Conservation (phyloP, 2,888 invertebrate genomes). For the Heteromyza rotundicornis region DNA sequence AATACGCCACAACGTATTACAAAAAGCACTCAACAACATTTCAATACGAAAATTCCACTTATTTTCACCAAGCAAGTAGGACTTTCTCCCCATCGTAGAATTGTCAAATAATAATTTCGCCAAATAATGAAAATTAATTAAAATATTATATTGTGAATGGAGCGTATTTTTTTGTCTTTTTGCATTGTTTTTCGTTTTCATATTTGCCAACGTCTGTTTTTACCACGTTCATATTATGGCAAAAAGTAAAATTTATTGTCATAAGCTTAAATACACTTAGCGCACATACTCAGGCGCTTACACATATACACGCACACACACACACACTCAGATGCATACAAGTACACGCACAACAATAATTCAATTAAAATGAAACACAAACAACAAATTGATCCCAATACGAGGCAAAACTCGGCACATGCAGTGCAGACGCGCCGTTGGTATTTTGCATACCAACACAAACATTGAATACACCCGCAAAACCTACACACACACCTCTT, state of each 20-base stretch:
- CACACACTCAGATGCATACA: constrained; percentile 5
- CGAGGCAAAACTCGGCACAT: neutral
- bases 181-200: neutral
- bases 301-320: neutral
- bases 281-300: neutral
- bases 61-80: neutral
- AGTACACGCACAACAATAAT: constrained; percentile 18
- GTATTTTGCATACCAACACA: constrained; percentile 18
- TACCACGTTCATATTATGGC: neutral
- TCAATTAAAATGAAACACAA: constrained; percentile 30
- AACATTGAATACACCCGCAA: constrained; percentile 3
- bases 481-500: neutral
- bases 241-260: constrained; percentile 17
- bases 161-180: neutral
- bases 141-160: constrained; percentile 15
- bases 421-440: neutral
- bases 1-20: no score
- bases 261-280: constrained; percentile 19
- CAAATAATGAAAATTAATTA: constrained; percentile 22
- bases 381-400: constrained; percentile 27
- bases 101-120: no score
- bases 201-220: neutral
- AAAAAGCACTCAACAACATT: no score
- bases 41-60: no score
- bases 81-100: no score